These are phyloP conservation scores for Dendrolimus kikuchii DNA, from an alignment of 1,140 invertebrate genomes.

Conservation along the genomic window DNA sequence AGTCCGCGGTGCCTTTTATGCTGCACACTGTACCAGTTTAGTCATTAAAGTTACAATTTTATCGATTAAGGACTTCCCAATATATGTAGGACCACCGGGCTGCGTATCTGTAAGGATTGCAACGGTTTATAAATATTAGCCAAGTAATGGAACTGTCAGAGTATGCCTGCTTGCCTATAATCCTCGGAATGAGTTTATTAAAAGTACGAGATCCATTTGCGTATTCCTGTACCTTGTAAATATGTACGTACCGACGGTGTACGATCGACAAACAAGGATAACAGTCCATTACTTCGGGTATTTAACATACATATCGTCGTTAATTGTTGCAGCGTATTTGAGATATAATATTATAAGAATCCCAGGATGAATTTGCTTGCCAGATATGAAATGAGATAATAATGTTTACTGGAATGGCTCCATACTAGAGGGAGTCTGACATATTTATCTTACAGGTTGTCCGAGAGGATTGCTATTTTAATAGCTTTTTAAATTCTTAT, in stretches of 20 bases:
- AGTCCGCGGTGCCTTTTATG: conserved; percentile 52
- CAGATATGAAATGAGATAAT: too few relatives aligned
- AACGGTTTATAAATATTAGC: conserved; percentile 41
- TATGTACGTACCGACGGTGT: conserved; percentile 26
- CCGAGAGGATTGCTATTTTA: too few relatives aligned
- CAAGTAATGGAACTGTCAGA: conserved; percentile 58
- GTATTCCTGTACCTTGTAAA: conserved; percentile 6
- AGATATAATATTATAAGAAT: too few relatives aligned
- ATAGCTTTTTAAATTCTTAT: too few relatives aligned
- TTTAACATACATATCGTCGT: not conserved
- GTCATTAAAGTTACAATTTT: conserved; percentile 69
- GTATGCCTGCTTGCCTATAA: conserved; percentile 47
- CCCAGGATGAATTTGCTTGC: too few relatives aligned
- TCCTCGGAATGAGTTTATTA: conserved; percentile 54
- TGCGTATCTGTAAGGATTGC: conserved; percentile 37
- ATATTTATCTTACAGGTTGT: too few relatives aligned
- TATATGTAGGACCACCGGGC: conserved; percentile 46
- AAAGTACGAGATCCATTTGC: too few relatives aligned
- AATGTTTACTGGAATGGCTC: too few relatives aligned
- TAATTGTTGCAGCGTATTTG: too few relatives aligned
- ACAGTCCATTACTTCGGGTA: conserved; percentile 26
- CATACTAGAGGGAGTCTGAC: too few relatives aligned
- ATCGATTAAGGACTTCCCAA: conserved; percentile 57
- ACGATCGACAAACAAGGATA: conserved; percentile 25
- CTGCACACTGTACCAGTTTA: conserved; percentile 50